Percentiles rank a stretch among this genome's conserved stretches.
phyloP scores from a whole-genome alignment of 2,797 vertebrate species.

The Atherinosoma microstoma region DNA sequence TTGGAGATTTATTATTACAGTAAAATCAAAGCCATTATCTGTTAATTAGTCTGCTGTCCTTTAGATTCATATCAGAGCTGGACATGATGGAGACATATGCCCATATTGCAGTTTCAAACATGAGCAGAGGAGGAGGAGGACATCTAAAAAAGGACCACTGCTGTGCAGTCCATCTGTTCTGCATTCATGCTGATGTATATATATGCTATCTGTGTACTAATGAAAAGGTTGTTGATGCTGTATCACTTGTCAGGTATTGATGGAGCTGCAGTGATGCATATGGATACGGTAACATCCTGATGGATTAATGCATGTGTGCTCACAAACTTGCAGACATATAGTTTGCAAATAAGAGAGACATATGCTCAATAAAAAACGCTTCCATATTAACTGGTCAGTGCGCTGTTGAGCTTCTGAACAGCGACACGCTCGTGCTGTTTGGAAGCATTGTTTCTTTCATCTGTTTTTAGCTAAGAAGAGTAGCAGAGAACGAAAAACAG shows the following conservation, averaged over 20 bases:
- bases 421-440: slow-evolving; percentile 8
- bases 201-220: slow-evolving; percentile 47
- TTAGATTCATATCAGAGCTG: slow-evolving; percentile 55
- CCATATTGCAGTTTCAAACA: slow-evolving; percentile 56
- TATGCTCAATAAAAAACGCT: background rate
- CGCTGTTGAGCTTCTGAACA: slow-evolving; percentile 12
- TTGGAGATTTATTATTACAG: background rate
- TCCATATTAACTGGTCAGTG: slow-evolving; percentile 14
- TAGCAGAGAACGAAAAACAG: slow-evolving; percentile 48
- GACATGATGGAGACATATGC: slow-evolving; percentile 62
- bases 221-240: slow-evolving; percentile 43
- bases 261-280: slow-evolving; percentile 8
- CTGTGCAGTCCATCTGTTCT: slow-evolving; percentile 79
- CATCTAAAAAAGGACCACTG: slow-evolving; percentile 63
- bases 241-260: slow-evolving; percentile 18
- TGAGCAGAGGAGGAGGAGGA: slow-evolving; percentile 55
- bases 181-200: slow-evolving; percentile 55
- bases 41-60: slow-evolving; percentile 36
- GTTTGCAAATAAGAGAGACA: background rate
- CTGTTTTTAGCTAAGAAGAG: slow-evolving; percentile 40
- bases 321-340: background rate
- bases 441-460: slow-evolving; percentile 30
- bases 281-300: background rate
- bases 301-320: background rate
- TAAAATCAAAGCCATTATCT: slow-evolving; percentile 33